Percentiles rank a stretch among this genome's conserved stretches.
These are phyloP conservation scores for Octonoba sinensis DNA, from an alignment of 2,888 invertebrate genomes.

Conservation along the genomic window DNA sequence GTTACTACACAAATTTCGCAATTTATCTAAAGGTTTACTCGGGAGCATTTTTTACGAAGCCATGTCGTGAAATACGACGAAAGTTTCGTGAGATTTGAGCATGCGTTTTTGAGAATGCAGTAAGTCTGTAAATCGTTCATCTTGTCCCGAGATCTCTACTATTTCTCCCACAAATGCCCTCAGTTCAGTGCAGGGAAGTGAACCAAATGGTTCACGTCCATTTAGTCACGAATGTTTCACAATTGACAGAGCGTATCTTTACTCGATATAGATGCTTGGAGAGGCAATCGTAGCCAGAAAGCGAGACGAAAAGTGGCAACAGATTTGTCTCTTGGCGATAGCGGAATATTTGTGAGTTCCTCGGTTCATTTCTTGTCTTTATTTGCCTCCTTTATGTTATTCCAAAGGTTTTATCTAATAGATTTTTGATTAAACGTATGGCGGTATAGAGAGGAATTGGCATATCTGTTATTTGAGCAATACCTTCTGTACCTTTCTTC, in stretches of 20 bases:
- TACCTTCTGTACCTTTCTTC: no score
- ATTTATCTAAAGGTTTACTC: no score
- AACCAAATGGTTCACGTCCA: neutral
- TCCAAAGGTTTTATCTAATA: neutral
- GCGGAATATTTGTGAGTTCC: slow-evolving; percentile 6
- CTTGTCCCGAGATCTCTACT: no score
- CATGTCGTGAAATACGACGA: no score
- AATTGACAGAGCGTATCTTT: neutral
- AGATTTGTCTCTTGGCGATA: neutral
- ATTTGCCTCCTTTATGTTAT: neutral
- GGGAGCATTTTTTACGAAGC: no score
- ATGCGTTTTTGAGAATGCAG: no score
- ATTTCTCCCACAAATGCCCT: no score
- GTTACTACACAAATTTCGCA: no score
- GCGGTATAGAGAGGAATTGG: neutral
- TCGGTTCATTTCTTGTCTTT: neutral
- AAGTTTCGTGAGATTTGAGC: no score
- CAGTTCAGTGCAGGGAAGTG: neutral
- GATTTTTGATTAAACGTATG: neutral
- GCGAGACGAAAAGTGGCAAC: neutral
- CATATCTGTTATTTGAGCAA: neutral
- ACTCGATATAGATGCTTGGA: neutral
- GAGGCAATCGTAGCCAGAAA: neutral
- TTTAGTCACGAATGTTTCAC: neutral
- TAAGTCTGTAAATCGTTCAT: no score